Conservation (phyloP, 2,113 vertebrate genomes). For the Lasiurus cinereus region DNA sequence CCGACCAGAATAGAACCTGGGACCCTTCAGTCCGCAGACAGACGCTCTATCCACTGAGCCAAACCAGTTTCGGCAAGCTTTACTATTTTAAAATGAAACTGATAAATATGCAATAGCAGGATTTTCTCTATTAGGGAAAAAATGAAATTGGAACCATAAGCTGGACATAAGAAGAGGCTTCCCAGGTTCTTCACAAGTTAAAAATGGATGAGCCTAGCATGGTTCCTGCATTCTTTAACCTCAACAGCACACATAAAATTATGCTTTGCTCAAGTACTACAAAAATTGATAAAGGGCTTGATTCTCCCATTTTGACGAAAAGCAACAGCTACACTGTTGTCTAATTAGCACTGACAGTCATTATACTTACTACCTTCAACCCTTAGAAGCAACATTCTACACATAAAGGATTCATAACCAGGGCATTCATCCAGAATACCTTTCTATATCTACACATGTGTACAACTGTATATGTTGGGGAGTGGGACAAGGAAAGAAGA, state of each 20-base stretch:
- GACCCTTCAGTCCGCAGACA: too few species aligned
- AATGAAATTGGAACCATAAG: conserved; percentile 10
- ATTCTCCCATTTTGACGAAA: conserved; percentile 44
- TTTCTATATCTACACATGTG: neutral
- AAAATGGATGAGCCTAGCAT: neutral
- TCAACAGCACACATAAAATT: neutral
- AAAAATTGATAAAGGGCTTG: conserved; percentile 61
- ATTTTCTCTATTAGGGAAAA: conserved; percentile 34
- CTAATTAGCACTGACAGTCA: neutral
- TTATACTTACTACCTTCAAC: neutral
- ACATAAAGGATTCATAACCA: conserved; percentile 10
- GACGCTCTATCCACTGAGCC: too few species aligned
- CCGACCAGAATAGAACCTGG: too few species aligned
- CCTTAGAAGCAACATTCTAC: neutral
- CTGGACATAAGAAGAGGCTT: neutral
- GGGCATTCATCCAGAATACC: conserved; percentile 7
- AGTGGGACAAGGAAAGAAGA: neutral
- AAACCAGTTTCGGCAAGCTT: neutral
- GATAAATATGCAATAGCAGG: conserved; percentile 1
- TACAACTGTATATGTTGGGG: neutral
- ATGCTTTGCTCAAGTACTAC: neutral
- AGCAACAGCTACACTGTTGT: neutral
- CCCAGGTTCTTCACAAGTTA: conserved; percentile 14
- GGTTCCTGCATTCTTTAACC: neutral
- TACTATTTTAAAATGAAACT: conserved; percentile 30